Conservation (phyloP, 2,888 invertebrate species). For the Steinernema hermaphroditum region DNA sequence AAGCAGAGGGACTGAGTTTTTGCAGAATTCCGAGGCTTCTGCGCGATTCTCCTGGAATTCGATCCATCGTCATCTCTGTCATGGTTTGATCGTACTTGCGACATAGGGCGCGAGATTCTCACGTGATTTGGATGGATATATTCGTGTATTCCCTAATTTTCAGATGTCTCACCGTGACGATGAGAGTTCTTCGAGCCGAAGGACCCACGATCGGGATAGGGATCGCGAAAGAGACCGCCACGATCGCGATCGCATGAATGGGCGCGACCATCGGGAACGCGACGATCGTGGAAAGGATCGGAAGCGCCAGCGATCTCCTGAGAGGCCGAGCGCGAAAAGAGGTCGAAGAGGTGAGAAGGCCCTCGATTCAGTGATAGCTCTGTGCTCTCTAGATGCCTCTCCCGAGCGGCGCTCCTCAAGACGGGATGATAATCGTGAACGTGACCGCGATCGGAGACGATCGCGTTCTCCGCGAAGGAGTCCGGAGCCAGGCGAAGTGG, state of each 20-base stretch:
- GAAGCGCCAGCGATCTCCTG: constrained; percentile 19
- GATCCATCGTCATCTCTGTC: not conserved
- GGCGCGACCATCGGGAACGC: not conserved
- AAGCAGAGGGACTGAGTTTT: not conserved
- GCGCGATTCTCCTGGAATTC: not conserved
- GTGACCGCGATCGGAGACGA: not conserved
- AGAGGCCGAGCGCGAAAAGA: not conserved
- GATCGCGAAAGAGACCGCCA: constrained; percentile 3
- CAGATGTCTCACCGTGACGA: constrained; percentile 9
- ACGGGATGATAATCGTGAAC: constrained; percentile 4
- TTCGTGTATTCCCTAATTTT: no score
- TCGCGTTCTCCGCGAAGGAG: not conserved
- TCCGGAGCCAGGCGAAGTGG: not conserved
- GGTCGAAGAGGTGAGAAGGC: not conserved
- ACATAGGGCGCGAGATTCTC: not conserved
- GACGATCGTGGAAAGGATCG: constrained; percentile 15
- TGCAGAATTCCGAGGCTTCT: not conserved
- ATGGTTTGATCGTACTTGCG: not conserved
- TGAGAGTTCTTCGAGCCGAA: not conserved
- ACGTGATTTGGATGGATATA: not conserved
- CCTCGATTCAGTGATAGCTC: not conserved
- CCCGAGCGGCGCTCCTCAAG: constrained; percentile 3
- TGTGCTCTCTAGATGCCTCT: not conserved
- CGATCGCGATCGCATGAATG: constrained; percentile 6
- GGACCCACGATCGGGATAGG: not conserved